Percentiles rank a stretch among this genome's conserved stretches.
Evolutionary conservation across 2,113 vertebrate genomes (phyloP).

Genomic region (human): GRCh38 chr1:160782001-160782500

Average conservation of each 20-base stretch:
- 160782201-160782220: neutral
- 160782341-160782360: neutral
- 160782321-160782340: too few relatives aligned
- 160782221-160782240: neutral
- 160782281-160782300: neutral
- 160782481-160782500: neutral
- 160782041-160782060: neutral
- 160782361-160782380: neutral
- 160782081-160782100: too few relatives aligned
- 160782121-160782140: neutral
- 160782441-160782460: neutral
- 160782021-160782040: too few relatives aligned
- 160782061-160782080: neutral
- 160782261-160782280: neutral
- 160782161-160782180: neutral
- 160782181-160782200: neutral
- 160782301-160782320: neutral
- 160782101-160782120: rapidly evolving
- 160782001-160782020: neutral
- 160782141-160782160: neutral
- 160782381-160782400: neutral
- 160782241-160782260: neutral
- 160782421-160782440: neutral
- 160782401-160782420: neutral
- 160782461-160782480: neutral